Base-by-base conservation (phyloP, 2,888 invertebrate species). In the Pheosia tremula region DNA sequence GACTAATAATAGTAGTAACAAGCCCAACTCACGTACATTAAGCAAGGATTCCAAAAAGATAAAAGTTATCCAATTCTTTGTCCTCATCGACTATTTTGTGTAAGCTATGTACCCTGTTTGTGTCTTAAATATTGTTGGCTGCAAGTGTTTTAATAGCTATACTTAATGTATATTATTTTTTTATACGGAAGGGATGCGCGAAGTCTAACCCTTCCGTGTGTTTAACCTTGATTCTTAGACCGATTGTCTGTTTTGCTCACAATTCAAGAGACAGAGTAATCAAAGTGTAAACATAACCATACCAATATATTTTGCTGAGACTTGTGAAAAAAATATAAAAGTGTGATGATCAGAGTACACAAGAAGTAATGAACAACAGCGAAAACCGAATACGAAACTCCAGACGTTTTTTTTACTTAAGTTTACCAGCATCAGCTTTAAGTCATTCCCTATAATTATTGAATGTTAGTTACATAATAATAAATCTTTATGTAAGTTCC, bases 181-280 rank as follows among this genome's bases (percentile, higher is more conserved):
- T 39, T 36, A 43, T 64, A 71, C 73, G 75, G 72, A 75, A 72
- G 65, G 74, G 76, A 76, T 75, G 71, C 63, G 58, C 52, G 61
- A 70, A 66, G 72, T 69, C 68, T 66, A 72, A 56, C 77, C 79
- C 81, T 84, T 84, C 84, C 84, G 83, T 78, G 71, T 79, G 68
- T 73, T 71, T 81, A 80, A 82, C 84, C 84, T 84, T 84, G 79
- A 78, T 64, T 72, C 69, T 69, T 69, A 65, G 68, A 45, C 24
- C 8, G 24, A 56, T 56, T 41, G 24, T 56, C 41, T n/a, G 56
- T 56, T 56, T n/a, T 41, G n/a, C 43, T 39, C 41, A 6, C 65
- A 64, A 60, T 68, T 69, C 56, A 63, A 69, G 67, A 63, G 68
- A 70, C 66, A 60, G 60, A 59, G 61, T 64, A 56, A 61, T 69